These are phyloP conservation scores for Cheilosia pagana DNA, from an alignment of 2,888 invertebrate genomes.

Conservation along the genomic window DNA sequence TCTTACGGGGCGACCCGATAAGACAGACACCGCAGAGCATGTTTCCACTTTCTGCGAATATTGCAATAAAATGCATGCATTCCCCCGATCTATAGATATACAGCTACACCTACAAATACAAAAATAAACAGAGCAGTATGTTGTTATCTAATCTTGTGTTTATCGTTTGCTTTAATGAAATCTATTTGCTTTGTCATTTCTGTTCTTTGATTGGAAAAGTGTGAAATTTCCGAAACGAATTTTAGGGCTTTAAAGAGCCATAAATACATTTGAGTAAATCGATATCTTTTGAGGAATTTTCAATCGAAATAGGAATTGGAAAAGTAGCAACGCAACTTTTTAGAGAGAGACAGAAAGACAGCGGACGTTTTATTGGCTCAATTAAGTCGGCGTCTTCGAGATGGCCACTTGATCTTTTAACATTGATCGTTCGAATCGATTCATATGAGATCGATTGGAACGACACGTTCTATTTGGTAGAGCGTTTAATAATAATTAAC, in stretches of 20 bases:
- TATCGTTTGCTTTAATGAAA: conserved; percentile 8
- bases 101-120: not conserved
- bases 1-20: conserved; percentile 27
- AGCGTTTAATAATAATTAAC: not conserved
- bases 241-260: not conserved
- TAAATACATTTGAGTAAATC: not conserved
- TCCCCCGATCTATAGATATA: not conserved
- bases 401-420: conserved; percentile 43
- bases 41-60: conserved; percentile 30
- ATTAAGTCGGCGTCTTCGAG: conserved; percentile 46
- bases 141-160: conserved; percentile 57
- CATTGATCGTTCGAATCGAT: conserved; percentile 13
- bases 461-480: conserved; percentile 1
- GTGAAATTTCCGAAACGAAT: conserved; percentile 2
- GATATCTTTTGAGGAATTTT: not conserved
- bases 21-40: conserved; percentile 6
- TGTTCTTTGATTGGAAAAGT: not conserved
- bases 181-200: conserved; percentile 9
- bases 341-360: not conserved
- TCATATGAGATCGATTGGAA: conserved; percentile 20
- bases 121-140: not conserved
- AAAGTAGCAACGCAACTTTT: conserved; percentile 6
- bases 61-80: conserved; percentile 4
- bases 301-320: not conserved
- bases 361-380: conserved; percentile 15